Percentiles rank a stretch among this genome's conserved stretches.
phyloP scores from a whole-genome alignment of 1,140 invertebrate species.

The Dendroctonus valens region DNA sequence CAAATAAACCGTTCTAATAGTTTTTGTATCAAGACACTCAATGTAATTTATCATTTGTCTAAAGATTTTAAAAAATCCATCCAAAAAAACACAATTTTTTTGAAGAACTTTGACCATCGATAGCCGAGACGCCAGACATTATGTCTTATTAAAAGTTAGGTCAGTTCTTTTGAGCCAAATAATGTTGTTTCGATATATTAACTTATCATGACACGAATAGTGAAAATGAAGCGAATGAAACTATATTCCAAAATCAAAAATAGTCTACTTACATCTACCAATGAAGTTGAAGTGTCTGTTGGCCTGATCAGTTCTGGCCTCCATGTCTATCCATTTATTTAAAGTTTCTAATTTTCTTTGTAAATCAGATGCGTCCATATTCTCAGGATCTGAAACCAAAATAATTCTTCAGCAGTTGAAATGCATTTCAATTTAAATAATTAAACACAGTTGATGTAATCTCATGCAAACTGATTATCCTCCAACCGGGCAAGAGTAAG shows the following conservation, averaged over 20 bases:
- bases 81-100: no score
- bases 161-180: no score
- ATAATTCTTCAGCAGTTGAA: neutral
- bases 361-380: slow-evolving; percentile 84
- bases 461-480: neutral
- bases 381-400: slow-evolving; percentile 74
- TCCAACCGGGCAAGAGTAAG: neutral
- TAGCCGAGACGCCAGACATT: no score
- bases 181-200: no score
- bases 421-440: neutral
- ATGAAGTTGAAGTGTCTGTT: slow-evolving; percentile 64
- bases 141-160: no score
- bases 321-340: slow-evolving; percentile 86
- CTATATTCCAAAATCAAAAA: neutral
- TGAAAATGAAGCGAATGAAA: no score
- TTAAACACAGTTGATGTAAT: neutral
- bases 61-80: no score
- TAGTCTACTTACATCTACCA: slow-evolving; percentile 64
- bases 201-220: no score
- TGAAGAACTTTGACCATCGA: no score
- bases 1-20: no score
- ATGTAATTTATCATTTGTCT: no score
- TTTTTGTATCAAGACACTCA: no score
- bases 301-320: slow-evolving; percentile 63
- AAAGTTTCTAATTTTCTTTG: slow-evolving; percentile 89